Evolutionary conservation across 2,888 invertebrate genomes (phyloP), one percentile per base, ranked within the genome.

Genomic region (Nomada ruficornis): DNA sequence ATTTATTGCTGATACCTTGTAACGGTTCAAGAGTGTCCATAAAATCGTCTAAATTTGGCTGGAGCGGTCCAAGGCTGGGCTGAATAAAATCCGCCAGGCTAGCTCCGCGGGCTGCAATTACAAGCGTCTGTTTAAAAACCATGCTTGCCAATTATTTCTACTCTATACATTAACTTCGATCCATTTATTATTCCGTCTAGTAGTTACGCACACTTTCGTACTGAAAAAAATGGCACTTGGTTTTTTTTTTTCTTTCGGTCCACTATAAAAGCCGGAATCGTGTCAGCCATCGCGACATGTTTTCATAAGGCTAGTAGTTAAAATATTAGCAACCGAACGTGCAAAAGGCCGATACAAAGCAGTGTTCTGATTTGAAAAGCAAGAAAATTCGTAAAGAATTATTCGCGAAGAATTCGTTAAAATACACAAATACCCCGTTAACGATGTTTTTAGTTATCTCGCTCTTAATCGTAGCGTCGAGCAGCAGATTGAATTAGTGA

Each of bases 1-100:
- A 42, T 20, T 15, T 10, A n/a, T 20, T 0, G 3, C 47, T 15
- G n/a, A 52, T 20, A 97, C 97, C 97, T 94, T 97, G 97, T 86
- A 97, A 95, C 10, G 97, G 98, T 94, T 98, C 97, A 93, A 98
- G 95, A 83, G 97, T 97, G 92, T 98, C 98, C 97, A 98, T 98
- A 94, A 98, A 98, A 94, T 98, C 98, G 93, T 98, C 98, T 91
- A 99, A 95, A 94, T 98, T 98, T 85, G 99, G 99, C 94, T 99
- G 99, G 82, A 99, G 95, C 73, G 99, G 98, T 57, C 98, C 97
- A 91, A 99, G 96, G 93, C 99, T 99, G 71, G 99, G 99, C 94
- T 99, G 99, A 94, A 99, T 99, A 93, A 99, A 98, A 94, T 99
- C 99, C 67, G 99, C 98, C 92, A 98, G 95, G 91, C 97, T 97